Percentiles rank a stretch among this genome's conserved stretches.
These are phyloP conservation scores for Eciton burchellii DNA, from an alignment of 1,140 invertebrate species.

Conservation along the genomic window DNA sequence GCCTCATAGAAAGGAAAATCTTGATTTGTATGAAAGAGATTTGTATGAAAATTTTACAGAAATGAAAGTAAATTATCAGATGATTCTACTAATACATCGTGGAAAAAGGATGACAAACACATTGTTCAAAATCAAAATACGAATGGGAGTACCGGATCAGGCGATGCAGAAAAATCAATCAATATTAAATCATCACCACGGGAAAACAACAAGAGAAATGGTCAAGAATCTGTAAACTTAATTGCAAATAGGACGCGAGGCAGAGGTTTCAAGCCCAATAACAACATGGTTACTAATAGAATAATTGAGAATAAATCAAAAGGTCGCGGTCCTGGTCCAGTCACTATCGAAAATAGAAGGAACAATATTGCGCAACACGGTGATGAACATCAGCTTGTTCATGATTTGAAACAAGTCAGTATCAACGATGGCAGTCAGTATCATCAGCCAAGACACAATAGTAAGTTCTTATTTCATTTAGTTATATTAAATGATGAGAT, in stretches of 20 bases:
- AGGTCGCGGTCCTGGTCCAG: conserved; percentile 78
- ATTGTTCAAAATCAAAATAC: conserved; percentile 74
- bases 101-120: conserved; percentile 80
- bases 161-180: conserved; percentile 76
- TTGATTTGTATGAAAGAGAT: background rate
- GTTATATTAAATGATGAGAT: background rate
- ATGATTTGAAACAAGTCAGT: conserved; percentile 85
- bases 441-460: conserved; percentile 80
- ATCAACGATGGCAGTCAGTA: conserved; percentile 82
- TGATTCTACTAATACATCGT: conserved; percentile 80
- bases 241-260: conserved; percentile 79
- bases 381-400: conserved; percentile 82
- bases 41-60: conserved; percentile 65
- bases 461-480: conserved; percentile 69
- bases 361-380: conserved; percentile 77
- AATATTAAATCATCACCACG: conserved; percentile 73
- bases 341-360: conserved; percentile 77
- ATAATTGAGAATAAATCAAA: conserved; percentile 82
- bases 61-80: conserved; percentile 81
- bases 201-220: conserved; percentile 80
- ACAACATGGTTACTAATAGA: conserved; percentile 81
- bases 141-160: conserved; percentile 75
- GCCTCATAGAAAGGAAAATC: conserved; percentile 8
- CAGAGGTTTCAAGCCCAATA: conserved; percentile 82
- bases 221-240: conserved; percentile 79